These are phyloP conservation scores for Ailurus styani DNA, from an alignment of 2,113 vertebrate species.

Conservation along the genomic window DNA sequence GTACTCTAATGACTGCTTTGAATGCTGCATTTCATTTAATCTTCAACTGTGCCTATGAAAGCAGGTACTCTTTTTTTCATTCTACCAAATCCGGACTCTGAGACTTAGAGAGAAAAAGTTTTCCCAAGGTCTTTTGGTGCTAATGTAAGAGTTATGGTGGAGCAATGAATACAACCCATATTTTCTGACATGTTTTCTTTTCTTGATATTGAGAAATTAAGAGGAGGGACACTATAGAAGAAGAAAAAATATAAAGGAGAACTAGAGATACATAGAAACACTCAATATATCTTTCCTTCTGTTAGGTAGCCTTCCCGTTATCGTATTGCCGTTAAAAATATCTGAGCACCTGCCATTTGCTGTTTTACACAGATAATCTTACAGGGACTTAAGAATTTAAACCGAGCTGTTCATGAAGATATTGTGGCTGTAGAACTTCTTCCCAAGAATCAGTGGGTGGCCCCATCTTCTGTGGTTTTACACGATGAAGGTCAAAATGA, in stretches of 20 bases:
- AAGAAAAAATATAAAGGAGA: neutral
- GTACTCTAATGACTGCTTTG: neutral
- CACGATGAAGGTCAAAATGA: conserved; percentile 93
- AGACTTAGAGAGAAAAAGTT: neutral
- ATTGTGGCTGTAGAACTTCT: conserved; percentile 93
- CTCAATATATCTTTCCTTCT: neutral
- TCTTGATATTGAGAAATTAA: neutral
- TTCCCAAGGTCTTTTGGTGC: neutral
- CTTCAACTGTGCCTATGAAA: neutral
- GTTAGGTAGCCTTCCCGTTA: neutral
- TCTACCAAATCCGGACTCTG: neutral
- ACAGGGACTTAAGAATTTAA: conserved; percentile 94
- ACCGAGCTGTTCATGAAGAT: conserved; percentile 94
- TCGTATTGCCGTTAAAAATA: neutral
- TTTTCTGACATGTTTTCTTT: conserved; percentile 18
- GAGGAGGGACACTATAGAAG: neutral
- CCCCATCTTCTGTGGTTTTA: conserved; percentile 91
- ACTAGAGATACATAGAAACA: neutral
- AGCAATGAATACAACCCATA: neutral
- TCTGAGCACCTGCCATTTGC: neutral
- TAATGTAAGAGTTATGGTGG: neutral
- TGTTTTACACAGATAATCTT: conserved; percentile 87
- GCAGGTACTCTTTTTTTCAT: neutral
- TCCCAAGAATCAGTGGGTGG: conserved; percentile 87
- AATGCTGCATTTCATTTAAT: neutral